These are phyloP conservation scores for Brachionus paranguensis DNA, from an alignment of 1,140 invertebrate genomes.

Conservation along the genomic window DNA sequence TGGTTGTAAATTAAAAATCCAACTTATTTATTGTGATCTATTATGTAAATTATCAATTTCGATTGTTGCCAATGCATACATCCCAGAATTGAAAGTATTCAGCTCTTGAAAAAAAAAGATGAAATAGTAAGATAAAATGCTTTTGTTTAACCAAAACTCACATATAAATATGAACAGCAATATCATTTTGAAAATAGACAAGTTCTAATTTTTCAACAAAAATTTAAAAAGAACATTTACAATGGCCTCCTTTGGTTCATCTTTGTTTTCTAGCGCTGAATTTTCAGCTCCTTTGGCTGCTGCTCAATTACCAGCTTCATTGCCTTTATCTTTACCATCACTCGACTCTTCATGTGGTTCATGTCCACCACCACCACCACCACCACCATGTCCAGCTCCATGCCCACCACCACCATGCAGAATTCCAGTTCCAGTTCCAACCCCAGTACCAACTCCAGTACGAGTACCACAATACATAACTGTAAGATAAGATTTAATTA, in stretches of 20 bases:
- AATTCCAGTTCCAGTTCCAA: too few relatives aligned
- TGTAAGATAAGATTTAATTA: too few relatives aligned
- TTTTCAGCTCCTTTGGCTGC: neutral
- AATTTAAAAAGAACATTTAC: neutral
- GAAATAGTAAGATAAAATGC: neutral
- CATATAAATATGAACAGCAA: neutral
- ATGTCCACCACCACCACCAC: neutral
- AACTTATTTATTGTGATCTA: neutral
- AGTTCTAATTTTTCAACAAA: neutral
- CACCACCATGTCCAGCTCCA: too few relatives aligned
- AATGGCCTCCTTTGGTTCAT: neutral
- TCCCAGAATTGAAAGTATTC: neutral
- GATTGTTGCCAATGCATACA: neutral
- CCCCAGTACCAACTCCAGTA: too few relatives aligned
- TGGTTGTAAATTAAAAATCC: neutral
- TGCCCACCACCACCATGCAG: too few relatives aligned
- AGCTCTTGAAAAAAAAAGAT: neutral
- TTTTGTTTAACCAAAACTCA: neutral
- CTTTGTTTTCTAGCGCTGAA: neutral
- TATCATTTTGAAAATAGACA: neutral
- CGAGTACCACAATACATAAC: too few relatives aligned
- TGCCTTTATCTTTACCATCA: neutral
- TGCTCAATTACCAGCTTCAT: neutral
- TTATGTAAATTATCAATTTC: neutral
- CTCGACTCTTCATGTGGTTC: neutral